Conservation (phyloP, 2,797 vertebrate species). For the Poeciliopsis gracilis region DNA sequence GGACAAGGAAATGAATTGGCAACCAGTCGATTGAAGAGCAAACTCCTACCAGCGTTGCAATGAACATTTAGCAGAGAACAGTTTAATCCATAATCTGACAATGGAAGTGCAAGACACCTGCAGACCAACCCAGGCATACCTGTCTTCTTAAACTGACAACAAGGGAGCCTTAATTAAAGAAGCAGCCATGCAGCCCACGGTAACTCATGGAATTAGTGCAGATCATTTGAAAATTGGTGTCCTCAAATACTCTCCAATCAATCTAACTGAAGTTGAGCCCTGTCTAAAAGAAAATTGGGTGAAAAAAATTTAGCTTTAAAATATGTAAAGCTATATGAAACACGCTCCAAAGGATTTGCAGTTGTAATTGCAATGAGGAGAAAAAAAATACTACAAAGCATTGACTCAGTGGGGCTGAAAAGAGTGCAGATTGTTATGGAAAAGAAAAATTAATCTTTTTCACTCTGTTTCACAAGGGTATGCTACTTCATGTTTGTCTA, state of each 20-base stretch:
- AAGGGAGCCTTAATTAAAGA: background rate
- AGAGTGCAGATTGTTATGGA: background rate
- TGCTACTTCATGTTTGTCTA: background rate
- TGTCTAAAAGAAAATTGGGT: background rate
- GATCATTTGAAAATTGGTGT: background rate
- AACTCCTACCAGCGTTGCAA: too few relatives aligned
- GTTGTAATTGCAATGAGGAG: background rate
- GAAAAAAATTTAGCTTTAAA: background rate
- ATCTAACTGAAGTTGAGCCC: background rate
- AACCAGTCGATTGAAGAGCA: too few relatives aligned
- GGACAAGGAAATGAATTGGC: too few relatives aligned
- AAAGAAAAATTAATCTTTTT: background rate
- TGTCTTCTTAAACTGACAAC: background rate
- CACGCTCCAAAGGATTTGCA: background rate
- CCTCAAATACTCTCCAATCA: background rate
- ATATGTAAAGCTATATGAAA: background rate
- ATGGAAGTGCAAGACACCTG: background rate
- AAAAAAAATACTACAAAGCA: background rate
- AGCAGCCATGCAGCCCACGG: background rate
- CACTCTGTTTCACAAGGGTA: background rate
- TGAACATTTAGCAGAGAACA: background rate
- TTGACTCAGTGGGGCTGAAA: background rate
- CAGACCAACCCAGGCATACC: background rate
- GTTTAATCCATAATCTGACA: background rate
- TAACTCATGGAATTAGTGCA: background rate